These are phyloP conservation scores for Aplodontia rufa DNA, from an alignment of 2,113 vertebrate genomes.

Conservation along the genomic window DNA sequence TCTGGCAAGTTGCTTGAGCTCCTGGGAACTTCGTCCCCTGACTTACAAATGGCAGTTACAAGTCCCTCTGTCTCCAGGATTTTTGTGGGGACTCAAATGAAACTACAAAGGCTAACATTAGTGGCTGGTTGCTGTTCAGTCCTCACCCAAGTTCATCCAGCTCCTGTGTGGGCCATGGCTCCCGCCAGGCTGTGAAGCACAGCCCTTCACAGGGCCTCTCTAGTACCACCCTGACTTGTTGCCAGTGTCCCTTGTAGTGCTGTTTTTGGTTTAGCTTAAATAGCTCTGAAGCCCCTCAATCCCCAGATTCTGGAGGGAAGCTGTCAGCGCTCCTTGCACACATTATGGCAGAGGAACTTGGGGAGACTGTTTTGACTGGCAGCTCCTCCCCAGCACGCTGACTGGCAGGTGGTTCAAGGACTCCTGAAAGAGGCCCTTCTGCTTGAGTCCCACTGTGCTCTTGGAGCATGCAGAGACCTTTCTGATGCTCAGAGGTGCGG, in stretches of 20 bases:
- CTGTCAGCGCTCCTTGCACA: background rate
- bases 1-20: no score
- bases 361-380: conserved; percentile 40
- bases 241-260: background rate
- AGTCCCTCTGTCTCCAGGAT: no score
- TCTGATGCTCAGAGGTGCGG: background rate
- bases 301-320: background rate
- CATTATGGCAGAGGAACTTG: background rate
- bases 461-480: conserved; percentile 13
- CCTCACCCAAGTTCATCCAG: background rate
- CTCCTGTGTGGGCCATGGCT: fast-evolving
- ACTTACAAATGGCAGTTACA: background rate
- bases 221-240: fast-evolving
- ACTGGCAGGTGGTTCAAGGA: conserved; percentile 69
- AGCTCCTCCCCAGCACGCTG: background rate
- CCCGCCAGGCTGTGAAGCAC: fast-evolving
- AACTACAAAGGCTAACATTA: fast-evolving
- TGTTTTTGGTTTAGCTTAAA: background rate
- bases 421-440: conserved; percentile 72
- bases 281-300: background rate
- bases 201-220: no score
- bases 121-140: fast-evolving
- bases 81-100: fast-evolving
- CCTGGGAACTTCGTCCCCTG: background rate
- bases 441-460: background rate